Base-by-base conservation (phyloP, 2,113 vertebrate genomes). In the Eidolon helvum region DNA sequence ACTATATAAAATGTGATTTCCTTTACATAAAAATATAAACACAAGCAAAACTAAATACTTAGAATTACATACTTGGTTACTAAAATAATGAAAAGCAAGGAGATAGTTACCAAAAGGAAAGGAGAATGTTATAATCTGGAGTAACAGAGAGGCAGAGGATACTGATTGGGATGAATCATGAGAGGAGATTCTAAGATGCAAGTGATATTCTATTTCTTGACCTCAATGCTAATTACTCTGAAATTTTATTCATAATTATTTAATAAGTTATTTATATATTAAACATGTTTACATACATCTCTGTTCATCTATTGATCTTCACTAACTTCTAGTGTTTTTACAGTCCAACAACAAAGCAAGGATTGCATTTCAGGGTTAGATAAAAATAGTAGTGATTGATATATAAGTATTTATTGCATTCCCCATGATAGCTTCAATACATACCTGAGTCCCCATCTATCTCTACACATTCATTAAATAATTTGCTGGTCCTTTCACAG, bases 1-100 rank as follows among this genome's bases (percentile, higher is more conserved):
- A 30, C 30, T 68, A 63, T 1, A 68, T 45, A 43, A 4, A 24
- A 43, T 40, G 26, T 55, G 22, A 75, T 86, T 89, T 86, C 38
- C 77, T 18, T 95, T 96, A 80, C 77, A 5, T 22, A 50, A 45
- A 95, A 92, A 14, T 43, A 91, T 6, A 85, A 93, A 87, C 75
- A 10, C 1, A n/a, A n/a, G 10, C 2, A 91, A 88, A 87, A 87
- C 16, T 0, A 0, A 75, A 75, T n/a, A 93, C 2, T 24, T 53
- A 89, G 2, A 15, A 68, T 33, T 43, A 5, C 9, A 53, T 59
- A 61, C 3, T 55, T 75, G 33, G n/a, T 35, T 86, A 38, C 40
- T 71, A 78, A 88, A 77, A 61, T 78, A 88, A 94, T 33, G 24
- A 85, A 93, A 95, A 59, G 50, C 1, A 74, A 40, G 5, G 4